Base-by-base conservation (phyloP, 2,113 vertebrate species). In the Patagioenas fasciata region DNA sequence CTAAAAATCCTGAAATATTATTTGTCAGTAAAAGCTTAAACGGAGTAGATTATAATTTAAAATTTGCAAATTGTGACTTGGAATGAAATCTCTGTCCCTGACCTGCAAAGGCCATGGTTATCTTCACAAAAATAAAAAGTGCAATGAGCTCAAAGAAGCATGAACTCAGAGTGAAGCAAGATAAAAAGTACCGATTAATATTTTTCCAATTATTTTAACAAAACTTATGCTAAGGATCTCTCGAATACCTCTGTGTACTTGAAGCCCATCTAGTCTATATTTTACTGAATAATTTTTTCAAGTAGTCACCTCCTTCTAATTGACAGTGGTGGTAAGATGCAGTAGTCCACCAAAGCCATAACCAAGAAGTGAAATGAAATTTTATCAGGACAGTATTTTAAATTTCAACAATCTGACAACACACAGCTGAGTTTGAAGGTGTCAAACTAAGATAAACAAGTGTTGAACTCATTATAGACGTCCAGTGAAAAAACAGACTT, bases 1-100 rank as follows among this genome's bases (percentile, higher is more conserved):
- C 34, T 17, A 29, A 72, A 61, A 48, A 9, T 0, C 11, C 25
- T 2, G 0, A 47, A 83, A 50, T 2, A 8, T 31, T 4, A 40
- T 72, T 69, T 89, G 36, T 47, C 11, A 16, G n/a, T 31, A 71
- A 61, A 65, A 90, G 47, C 42, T 85, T 20, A 42, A 92, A 67
- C 1, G 16, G 14, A 80, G 29, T 34, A 84, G 13, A 28, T 16
- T 34, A 7, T 40, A 2, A 23, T 23, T 82, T 53, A 17, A 20
- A 61, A 81, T 89, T 36, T 71, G 54, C 53, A 71, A 71, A 34
- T 29, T 47, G n/a, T 36, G 72, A 13, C 58, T 58, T 0, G 0
- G 67, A 88, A 70, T 31, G 48, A 92, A 78, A 71, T 12, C 50
- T 54, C 56, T 65, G 61, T 5, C 64, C 34, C 60, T 26, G 56